Evolutionary conservation across 1,140 invertebrate species (phyloP), one percentile per base, ranked within the genome.

Genomic region (Solen grandis): DNA sequence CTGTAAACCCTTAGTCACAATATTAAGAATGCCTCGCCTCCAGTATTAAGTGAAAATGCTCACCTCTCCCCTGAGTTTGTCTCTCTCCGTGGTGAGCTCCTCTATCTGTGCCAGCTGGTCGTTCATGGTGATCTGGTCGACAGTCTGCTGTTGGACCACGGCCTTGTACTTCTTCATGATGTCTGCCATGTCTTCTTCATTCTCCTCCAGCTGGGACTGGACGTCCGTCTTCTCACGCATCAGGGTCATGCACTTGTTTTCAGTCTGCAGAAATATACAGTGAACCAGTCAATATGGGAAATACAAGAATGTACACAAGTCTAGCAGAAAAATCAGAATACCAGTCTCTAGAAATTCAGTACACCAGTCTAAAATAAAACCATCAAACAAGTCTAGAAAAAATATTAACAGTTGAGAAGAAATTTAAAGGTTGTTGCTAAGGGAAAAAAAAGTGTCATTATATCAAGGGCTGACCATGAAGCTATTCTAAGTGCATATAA

Each of bases 91-190:
- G 84, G 96, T 95, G 36, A 97, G 93, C 77, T 96, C 95, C 46
- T 95, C 95, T 1, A 98, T 96, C 81, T 96, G 95, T 10, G 95
- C 95, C 41, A 95, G 95, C 57, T 96, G 95, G 87, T 98, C 96
- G 55, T 96, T 95, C 19, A 97, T 76, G 95, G 95, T 69, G 94
- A 94, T 91, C 87, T 98, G 97, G 88, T 98, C 97, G 1, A 95
- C 93, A 29, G 96, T 96, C 86, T 90, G 90, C 87, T 92, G 96
- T 86, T 96, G 95, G 0, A 98, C 97, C 19, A 95, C 94, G 4
- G 96, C 94, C 79, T 97, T 96, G 93, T 98, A 98, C 90, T 98
- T 98, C 92, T 97, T 97, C 93, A 98, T 93, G 5, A 97, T 93
- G 91, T 98, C 97, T 0, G 96, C 95, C 36, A 97, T 93, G 91